Base-by-base conservation (phyloP, 2,888 invertebrate species). In the Pachycephus smyrnensis region DNA sequence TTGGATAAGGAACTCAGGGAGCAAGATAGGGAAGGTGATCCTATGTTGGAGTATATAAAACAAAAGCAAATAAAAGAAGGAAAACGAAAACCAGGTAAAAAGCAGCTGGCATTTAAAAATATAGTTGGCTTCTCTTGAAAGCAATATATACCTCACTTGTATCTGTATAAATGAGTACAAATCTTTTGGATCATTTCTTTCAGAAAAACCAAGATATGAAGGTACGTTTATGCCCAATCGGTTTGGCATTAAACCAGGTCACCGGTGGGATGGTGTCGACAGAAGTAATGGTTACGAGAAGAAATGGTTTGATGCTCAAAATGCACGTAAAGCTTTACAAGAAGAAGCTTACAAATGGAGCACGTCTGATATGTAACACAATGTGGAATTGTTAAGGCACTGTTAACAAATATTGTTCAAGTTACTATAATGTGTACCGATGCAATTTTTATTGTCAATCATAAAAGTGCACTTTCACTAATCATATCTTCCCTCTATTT, bases 211-310 rank as follows among this genome's bases (percentile, higher is more conserved):
- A 0, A 92, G 92, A 12, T 99, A 98, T 91, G 94, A 95, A 88
- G 99, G 99, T 0, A 95, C 95, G 37, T 97, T 94, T 86, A 96
- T 97, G 77, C 98, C 98, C 23, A 99, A 99, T 92, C 94, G 99
- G 1, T 99, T 96, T 92, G 95, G 95, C 80, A 97, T 99, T 77
- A 92, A 94, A 12, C 99, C 99, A 0, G 99, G 99, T 0, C 96
- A 98, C 92, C 94, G 98, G 23, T 99, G 99, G 99, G 99, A 99
- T 90, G 99, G 99, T 0, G 99, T 99, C 0, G 98, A 99, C 92
- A 93, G 99, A 33, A 98, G 98, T 9, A 99, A 96, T 92, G 99
- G 99, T 0, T 99, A 98, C 90, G 99, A 99, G 91, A 96, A 95
- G 87, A 95, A 96, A 87, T 96, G 95, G 94, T 97, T 98, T 89